Conservation (phyloP, 1,140 invertebrate species). For the Aphelinus certus region DNA sequence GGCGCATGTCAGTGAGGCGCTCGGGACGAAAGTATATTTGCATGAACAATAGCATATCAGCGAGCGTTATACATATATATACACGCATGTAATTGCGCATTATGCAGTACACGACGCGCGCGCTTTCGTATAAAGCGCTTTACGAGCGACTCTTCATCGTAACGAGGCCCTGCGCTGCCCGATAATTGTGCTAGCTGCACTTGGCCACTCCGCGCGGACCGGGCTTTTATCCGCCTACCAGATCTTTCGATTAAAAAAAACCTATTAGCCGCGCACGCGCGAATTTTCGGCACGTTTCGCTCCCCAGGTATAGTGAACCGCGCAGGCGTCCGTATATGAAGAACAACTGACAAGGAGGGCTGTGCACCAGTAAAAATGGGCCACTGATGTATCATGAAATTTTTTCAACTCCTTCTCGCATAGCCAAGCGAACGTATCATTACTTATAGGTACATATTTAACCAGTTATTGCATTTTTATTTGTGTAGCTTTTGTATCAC, state of each 20-base stretch:
- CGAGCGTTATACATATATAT: not conserved
- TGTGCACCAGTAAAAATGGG: too few species aligned
- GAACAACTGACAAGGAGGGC: not conserved
- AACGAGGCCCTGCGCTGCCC: slow-evolving; percentile 12
- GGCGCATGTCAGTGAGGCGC: slow-evolving; percentile 45
- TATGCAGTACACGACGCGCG: not conserved
- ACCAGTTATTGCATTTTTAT: too few species aligned
- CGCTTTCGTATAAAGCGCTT: slow-evolving; percentile 5
- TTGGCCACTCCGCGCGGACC: too few species aligned
- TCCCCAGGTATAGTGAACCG: not conserved
- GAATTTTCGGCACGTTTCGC: not conserved
- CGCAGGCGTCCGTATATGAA: not conserved
- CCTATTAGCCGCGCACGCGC: slow-evolving; percentile 21
- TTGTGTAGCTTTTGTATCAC: too few species aligned
- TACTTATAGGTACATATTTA: too few species aligned
- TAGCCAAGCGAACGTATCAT: too few species aligned
- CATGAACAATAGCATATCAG: not conserved
- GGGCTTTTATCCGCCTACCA: slow-evolving; percentile 14
- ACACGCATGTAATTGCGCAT: slow-evolving; percentile 5
- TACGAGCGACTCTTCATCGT: not conserved
- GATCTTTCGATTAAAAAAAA: slow-evolving; percentile 41
- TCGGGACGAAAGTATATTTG: not conserved
- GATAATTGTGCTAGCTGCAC: not conserved
- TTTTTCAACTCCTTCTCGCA: too few species aligned
- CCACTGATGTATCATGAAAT: too few species aligned